These are phyloP conservation scores for Lasaia peninsularis DNA, from an alignment of 1,140 invertebrate species.

Conservation along the genomic window DNA sequence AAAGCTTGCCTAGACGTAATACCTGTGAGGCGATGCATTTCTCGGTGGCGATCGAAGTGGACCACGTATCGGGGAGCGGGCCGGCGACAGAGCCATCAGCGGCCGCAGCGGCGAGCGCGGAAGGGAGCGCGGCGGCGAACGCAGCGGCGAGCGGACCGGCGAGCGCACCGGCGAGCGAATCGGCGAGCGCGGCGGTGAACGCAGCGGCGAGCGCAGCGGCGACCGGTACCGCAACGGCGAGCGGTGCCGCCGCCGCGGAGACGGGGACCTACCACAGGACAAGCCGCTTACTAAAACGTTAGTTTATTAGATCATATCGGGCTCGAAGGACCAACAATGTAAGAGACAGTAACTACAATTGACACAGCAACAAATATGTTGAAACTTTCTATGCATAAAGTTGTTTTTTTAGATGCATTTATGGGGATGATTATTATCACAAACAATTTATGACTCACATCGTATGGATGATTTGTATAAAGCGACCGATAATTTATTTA, in stretches of 20 bases:
- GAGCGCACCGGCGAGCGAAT: slow-evolving; percentile 32
- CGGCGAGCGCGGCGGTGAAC: slow-evolving; percentile 37
- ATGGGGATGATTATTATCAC: too few species aligned
- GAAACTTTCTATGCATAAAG: too few species aligned
- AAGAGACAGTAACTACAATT: too few species aligned
- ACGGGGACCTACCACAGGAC: slow-evolving; percentile 44
- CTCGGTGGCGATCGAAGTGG: slow-evolving; percentile 35
- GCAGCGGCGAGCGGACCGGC: slow-evolving; percentile 35
- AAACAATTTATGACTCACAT: too few species aligned
- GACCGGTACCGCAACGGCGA: slow-evolving; percentile 24
- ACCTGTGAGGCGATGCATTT: slow-evolving; percentile 45
- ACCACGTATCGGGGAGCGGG: slow-evolving; percentile 37
- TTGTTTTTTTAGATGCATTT: too few species aligned
- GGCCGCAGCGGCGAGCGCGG: slow-evolving; percentile 49
- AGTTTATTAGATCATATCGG: not conserved
- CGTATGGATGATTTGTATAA: too few species aligned
- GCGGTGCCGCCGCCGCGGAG: slow-evolving; percentile 37
- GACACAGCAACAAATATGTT: too few species aligned
- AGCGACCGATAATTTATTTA: too few species aligned
- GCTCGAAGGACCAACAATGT: too few species aligned
- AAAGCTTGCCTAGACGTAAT: not conserved
- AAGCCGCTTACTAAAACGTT: not conserved
- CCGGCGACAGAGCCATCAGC: not conserved
- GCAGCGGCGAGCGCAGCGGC: slow-evolving; percentile 34
- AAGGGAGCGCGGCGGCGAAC: slow-evolving; percentile 34